Base-by-base conservation (phyloP, 2,888 invertebrate genomes). In the Labia minor region DNA sequence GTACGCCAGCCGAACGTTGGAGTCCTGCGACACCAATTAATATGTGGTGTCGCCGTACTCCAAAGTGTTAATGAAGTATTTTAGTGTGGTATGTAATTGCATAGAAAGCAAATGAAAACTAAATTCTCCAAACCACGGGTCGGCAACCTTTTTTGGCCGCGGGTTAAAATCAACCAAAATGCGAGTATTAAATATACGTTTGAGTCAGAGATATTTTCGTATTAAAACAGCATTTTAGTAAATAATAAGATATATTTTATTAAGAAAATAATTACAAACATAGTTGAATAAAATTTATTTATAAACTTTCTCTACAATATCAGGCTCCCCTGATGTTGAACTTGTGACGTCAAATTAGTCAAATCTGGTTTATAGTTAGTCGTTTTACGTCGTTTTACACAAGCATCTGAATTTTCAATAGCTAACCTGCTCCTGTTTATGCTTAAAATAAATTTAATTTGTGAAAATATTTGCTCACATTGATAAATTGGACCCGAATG, bases 201-300 rank as follows among this genome's bases (percentile, higher is more conserved):
- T 62, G 66, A 62, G 66, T 65, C 66, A 65, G 66, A 62, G 62
- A 19, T 64, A 65, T 65, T 64, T 65, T 64, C 66, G 21, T 65
- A 19, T 65, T 62, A 65, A 64, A 64, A 65, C 62, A 65, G 62
- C 21, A 63, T 63, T 65, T 64, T 65, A 64, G 79, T 80, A 77
- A 78, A 78, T 75, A 80, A 79, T 78, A 26, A 26, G 26, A 26
- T 26, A 26, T 26, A 26, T 26, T 26, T 26, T 26, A 26, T 26
- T 26, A 26, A 26, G 26, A 26, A 26, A 26, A 26, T 26, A 26
- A 26, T 26, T 26, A 26, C 26, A 6, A 26, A 26, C 26, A 26
- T 26, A 26, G 26, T 26, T 26, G 26, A 26, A 26, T 26, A 26
- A 26, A 26, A 3, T 26, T 26, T 26, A 26, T 26, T 26, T 26